Evolutionary conservation across 2,113 vertebrate genomes (phyloP).

Genomic region (Acinonyx jubatus): DNA sequence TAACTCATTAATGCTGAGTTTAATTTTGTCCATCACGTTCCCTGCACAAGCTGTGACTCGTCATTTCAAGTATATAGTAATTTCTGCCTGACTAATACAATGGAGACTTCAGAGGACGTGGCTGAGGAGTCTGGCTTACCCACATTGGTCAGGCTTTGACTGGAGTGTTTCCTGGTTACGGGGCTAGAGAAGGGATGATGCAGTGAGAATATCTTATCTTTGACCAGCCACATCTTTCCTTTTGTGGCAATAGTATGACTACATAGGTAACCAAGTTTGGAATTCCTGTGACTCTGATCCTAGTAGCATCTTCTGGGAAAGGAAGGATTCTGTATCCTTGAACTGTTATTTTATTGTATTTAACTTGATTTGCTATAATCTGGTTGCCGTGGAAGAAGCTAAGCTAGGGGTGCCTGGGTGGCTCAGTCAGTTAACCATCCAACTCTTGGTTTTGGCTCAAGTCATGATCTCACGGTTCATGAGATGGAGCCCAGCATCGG

Average conservation of each 20-base stretch:
- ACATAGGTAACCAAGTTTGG: not conserved
- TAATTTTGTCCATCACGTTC: constrained; percentile 27
- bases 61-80: not conserved
- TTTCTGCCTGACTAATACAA: not conserved
- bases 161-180: not conserved
- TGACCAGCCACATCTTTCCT: not conserved
- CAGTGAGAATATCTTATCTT: not conserved
- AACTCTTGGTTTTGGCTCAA: too few relatives aligned
- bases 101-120: not conserved
- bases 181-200: not conserved
- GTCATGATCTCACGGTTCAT: too few relatives aligned
- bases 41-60: not conserved
- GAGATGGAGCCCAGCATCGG: too few relatives aligned
- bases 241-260: not conserved
- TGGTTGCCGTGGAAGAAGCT: not conserved
- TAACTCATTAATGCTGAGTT: constrained; percentile 21
- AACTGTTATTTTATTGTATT: constrained; percentile 4
- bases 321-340: not conserved
- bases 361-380: not conserved
- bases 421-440: too few relatives aligned
- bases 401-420: not conserved
- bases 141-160: not conserved
- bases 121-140: not conserved
- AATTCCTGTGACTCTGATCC: not conserved
- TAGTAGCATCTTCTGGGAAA: not conserved